Percentiles rank a stretch among this genome's conserved stretches.
Evolutionary conservation across 1,140 invertebrate genomes (phyloP).

Genomic region (Leptinotarsa undecemlineata): DNA sequence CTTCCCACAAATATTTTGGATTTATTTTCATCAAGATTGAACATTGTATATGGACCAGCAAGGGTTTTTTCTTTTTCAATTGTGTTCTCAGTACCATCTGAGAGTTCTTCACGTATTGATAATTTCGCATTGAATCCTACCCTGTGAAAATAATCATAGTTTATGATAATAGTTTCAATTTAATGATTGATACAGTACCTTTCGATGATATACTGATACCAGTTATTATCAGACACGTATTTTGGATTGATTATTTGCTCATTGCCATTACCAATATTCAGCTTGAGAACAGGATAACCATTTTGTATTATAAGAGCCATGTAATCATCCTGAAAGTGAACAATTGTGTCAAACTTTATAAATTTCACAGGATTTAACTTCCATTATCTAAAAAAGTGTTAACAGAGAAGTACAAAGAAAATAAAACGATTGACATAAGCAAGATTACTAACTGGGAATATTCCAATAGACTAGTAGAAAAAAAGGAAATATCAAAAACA

Average conservation of each 20-base stretch:
- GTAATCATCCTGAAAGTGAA: slow-evolving; percentile 76
- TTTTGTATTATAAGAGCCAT: slow-evolving; percentile 89
- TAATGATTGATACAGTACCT: slow-evolving; percentile 60
- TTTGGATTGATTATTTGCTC: slow-evolving; percentile 75
- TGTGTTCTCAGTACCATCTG: slow-evolving; percentile 62
- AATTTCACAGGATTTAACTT: too few species aligned
- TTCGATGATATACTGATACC: slow-evolving; percentile 89
- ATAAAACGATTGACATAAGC: too few species aligned
- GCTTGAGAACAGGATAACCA: slow-evolving; percentile 82
- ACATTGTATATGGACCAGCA: slow-evolving; percentile 74
- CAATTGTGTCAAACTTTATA: too few species aligned
- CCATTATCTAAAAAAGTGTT: too few species aligned
- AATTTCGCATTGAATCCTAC: slow-evolving; percentile 82
- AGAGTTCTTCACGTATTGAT: slow-evolving; percentile 76
- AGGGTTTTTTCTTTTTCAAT: slow-evolving; percentile 65
- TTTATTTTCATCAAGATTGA: slow-evolving; percentile 83
- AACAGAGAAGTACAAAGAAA: too few species aligned
- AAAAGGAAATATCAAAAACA: too few species aligned
- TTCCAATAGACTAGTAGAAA: too few species aligned
- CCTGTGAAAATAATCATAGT: slow-evolving; percentile 57
- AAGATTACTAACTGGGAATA: too few species aligned
- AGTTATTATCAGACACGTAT: slow-evolving; percentile 80
- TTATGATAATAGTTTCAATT: neutral
- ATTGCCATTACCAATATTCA: slow-evolving; percentile 87
- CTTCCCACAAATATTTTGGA: slow-evolving; percentile 92